Percentiles rank a stretch among this genome's conserved stretches.
Conservation (phyloP, 2,113 vertebrate species). For the Microtus montanus region DNA sequence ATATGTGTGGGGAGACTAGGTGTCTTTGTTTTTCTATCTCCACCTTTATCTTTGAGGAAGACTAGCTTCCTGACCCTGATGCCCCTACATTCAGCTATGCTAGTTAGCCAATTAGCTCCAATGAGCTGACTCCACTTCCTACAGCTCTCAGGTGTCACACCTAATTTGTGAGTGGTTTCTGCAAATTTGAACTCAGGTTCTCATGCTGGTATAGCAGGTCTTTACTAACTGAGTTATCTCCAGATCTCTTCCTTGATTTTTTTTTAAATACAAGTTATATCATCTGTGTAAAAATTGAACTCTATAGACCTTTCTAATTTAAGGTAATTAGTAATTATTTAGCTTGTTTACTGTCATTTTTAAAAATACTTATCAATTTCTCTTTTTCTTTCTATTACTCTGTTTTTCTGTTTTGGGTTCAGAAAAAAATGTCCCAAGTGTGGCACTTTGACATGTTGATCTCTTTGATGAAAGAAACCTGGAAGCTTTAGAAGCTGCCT, state of each 20-base stretch:
- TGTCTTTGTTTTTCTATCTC: background rate
- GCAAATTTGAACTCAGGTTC: background rate
- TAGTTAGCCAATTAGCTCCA: background rate
- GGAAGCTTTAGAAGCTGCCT: background rate
- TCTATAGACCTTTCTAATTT: background rate
- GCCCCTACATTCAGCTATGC: too few relatives aligned
- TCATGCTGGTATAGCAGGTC: background rate
- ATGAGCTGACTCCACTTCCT: background rate
- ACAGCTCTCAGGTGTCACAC: background rate
- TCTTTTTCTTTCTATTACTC: background rate
- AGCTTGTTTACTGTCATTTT: background rate
- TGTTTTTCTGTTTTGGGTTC: background rate
- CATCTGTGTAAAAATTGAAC: background rate
- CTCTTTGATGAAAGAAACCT: background rate
- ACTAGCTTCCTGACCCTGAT: background rate
- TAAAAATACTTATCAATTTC: background rate
- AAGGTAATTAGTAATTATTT: background rate
- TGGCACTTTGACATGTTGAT: background rate
- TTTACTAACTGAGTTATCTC: background rate
- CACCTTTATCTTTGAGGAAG: background rate
- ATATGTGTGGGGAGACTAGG: too few relatives aligned
- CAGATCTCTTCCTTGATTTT: too few relatives aligned
- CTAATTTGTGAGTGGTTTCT: background rate
- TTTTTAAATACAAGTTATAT: background rate
- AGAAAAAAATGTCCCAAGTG: background rate